Percentiles rank a stretch among this genome's conserved stretches.
phyloP scores from a whole-genome alignment of 2,113 vertebrate species.

The Thymallus thymallus region DNA sequence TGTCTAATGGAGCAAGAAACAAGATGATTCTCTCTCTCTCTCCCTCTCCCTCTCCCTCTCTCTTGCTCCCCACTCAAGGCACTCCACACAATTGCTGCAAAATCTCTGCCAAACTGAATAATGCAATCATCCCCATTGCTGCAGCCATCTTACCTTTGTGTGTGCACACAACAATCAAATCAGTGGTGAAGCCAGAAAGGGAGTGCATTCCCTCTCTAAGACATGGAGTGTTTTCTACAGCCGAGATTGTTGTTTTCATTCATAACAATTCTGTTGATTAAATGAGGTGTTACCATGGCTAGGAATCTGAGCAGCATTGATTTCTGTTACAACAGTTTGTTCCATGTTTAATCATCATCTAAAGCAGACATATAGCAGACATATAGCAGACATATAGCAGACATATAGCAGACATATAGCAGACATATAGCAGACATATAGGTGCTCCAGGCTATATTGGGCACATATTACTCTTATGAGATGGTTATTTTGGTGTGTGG shows the following conservation, averaged over 20 bases:
- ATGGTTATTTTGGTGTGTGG: not conserved
- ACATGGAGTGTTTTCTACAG: constrained; percentile 59
- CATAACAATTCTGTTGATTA: constrained; percentile 74
- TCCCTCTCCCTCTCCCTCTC: constrained; percentile 60
- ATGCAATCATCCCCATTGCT: constrained; percentile 74
- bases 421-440: constrained; percentile 56
- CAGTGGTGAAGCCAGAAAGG: constrained; percentile 53
- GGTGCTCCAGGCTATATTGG: constrained; percentile 27
- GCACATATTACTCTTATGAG: not conserved
- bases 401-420: too few species aligned
- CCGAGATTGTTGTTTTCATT: constrained; percentile 70
- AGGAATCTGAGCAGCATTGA: constrained; percentile 67
- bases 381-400: too few species aligned
- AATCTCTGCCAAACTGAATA: constrained; percentile 79
- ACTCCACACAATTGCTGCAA: constrained; percentile 74
- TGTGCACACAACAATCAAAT: constrained; percentile 68
- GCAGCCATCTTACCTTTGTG: constrained; percentile 68
- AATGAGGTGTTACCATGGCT: constrained; percentile 69
- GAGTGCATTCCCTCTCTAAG: constrained; percentile 7
- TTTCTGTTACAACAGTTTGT: constrained; percentile 69
- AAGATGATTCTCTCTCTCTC: constrained; percentile 66
- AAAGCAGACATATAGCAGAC: constrained; percentile 58
- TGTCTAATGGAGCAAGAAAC: constrained; percentile 82
- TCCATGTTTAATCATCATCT: constrained; percentile 68
- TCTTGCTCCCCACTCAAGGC: constrained; percentile 73